These are phyloP conservation scores for Hymenochirus boettgeri DNA, from an alignment of 2,113 vertebrate genomes.

Conservation along the genomic window DNA sequence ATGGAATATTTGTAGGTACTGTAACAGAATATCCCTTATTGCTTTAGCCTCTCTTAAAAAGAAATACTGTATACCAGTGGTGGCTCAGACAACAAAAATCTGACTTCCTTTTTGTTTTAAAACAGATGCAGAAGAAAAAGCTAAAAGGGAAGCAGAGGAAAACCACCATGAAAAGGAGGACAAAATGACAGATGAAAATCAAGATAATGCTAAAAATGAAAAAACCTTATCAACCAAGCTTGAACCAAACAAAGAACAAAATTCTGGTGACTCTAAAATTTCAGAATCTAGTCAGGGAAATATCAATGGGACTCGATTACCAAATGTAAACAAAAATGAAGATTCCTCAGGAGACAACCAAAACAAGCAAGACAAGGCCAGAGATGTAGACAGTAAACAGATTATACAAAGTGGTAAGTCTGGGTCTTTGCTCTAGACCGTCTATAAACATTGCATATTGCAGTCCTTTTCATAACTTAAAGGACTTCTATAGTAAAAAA, in stretches of 20 bases:
- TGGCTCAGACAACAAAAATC: too few species aligned
- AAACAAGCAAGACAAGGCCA: constrained; percentile 46
- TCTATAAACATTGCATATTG: too few species aligned
- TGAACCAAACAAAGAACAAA: constrained; percentile 49
- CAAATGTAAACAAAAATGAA: constrained; percentile 38
- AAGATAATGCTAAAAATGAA: constrained; percentile 53
- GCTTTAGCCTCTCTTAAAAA: too few species aligned
- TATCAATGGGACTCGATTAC: constrained; percentile 53
- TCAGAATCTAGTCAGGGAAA: constrained; percentile 48
- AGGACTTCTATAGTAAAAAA: too few species aligned
- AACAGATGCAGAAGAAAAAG: constrained; percentile 61
- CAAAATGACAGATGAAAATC: constrained; percentile 59
- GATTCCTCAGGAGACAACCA: constrained; percentile 47
- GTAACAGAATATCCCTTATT: too few species aligned
- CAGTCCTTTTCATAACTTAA: too few species aligned
- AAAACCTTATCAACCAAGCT: constrained; percentile 44
- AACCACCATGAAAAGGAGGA: constrained; percentile 68
- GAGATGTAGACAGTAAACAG: constrained; percentile 46
- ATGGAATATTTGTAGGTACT: too few species aligned
- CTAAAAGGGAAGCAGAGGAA: constrained; percentile 73
- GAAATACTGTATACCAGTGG: too few species aligned
- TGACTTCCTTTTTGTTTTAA: too few species aligned
- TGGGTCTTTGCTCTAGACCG: too few species aligned
- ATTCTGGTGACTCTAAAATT: constrained; percentile 42
- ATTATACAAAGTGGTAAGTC: constrained; percentile 66